Evolutionary conservation across 2,113 vertebrate genomes (phyloP).

Genomic region (Gnathonemus echidnorhynchus): DNA sequence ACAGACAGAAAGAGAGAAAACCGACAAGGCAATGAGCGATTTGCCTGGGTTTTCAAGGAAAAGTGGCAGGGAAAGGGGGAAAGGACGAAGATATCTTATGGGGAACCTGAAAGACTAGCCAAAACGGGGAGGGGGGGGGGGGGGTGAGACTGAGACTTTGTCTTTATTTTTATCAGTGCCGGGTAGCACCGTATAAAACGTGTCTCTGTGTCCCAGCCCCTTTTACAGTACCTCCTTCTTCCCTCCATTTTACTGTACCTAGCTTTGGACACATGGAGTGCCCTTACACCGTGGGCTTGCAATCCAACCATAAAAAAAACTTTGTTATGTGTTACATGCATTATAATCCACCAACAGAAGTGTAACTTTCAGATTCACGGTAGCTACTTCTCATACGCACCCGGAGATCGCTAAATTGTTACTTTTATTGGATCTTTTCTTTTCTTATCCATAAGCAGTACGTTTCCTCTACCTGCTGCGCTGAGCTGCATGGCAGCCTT

Average conservation of each 20-base stretch:
- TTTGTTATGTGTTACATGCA: neutral
- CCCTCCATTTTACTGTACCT: constrained; percentile 14
- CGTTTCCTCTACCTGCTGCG: neutral
- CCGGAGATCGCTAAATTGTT: neutral
- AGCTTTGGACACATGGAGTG: neutral
- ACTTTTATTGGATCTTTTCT: constrained; percentile 5
- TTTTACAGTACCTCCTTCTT: neutral
- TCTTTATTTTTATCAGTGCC: neutral
- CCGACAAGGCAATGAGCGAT: constrained; percentile 13
- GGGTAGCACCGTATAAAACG: neutral
- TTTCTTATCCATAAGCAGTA: neutral
- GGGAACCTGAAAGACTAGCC: constrained; percentile 55
- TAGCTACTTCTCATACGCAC: neutral
- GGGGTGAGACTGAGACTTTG: constrained; percentile 12
- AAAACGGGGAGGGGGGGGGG: constrained; percentile 26
- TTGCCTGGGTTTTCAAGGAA: constrained; percentile 22
- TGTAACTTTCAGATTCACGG: constrained; percentile 1
- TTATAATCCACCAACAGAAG: neutral
- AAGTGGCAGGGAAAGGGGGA: constrained; percentile 29
- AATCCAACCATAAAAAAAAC: constrained; percentile 2
- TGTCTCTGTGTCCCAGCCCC: neutral
- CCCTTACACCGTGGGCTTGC: neutral
- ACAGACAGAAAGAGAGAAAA: constrained; percentile 54
- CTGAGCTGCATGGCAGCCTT: neutral
- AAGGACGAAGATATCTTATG: constrained; percentile 46